Evolutionary conservation across 2,113 vertebrate genomes (phyloP).

Genomic region (Proteles cristata): DNA sequence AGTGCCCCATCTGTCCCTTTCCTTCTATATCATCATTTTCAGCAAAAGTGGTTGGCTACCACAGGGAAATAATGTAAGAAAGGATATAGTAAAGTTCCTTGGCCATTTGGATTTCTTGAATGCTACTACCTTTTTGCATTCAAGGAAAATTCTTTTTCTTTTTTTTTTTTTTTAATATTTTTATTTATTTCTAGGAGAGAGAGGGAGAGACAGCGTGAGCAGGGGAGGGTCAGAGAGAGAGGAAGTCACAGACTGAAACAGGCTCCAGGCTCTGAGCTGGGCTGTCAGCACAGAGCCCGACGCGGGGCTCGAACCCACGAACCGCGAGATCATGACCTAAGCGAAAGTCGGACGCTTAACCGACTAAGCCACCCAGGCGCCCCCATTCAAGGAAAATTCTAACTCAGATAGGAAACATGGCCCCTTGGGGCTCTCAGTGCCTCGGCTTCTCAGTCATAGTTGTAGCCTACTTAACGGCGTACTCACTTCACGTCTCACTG

Average conservation of each 20-base stretch:
- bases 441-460: background rate
- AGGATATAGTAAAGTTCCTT: background rate
- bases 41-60: background rate
- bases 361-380: no score
- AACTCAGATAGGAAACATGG: slow-evolving; percentile 7
- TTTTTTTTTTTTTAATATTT: no score
- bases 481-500: background rate
- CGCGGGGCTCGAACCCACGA: no score
- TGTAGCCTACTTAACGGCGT: background rate
- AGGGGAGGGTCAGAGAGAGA: no score
- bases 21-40: slow-evolving; percentile 33
- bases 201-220: no score
- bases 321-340: no score
- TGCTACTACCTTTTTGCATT: background rate
- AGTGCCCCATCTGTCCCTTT: background rate
- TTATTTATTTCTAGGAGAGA: no score
- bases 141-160: slow-evolving; percentile 10
- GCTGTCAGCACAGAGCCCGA: no score
- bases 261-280: no score
- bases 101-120: slow-evolving; percentile 1
- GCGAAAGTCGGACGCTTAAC: no score
- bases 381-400: slow-evolving; percentile 23
- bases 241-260: no score
- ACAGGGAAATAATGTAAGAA: background rate
- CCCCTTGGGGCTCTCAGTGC: background rate